These are phyloP conservation scores for Drosophila falleni DNA, from an alignment of 2,888 invertebrate species.

Conservation along the genomic window DNA sequence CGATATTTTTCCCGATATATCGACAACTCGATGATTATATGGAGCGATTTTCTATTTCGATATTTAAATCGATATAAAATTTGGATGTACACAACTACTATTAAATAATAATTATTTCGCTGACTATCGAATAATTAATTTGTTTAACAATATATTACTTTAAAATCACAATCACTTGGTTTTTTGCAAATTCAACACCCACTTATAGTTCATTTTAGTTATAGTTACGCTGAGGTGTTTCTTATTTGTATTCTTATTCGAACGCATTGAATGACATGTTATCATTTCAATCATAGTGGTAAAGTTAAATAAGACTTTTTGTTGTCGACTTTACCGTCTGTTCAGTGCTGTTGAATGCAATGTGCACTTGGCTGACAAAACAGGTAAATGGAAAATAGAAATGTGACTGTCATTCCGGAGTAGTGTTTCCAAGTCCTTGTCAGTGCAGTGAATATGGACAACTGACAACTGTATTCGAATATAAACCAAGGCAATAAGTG, in stretches of 20 bases:
- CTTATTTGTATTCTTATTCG: background rate
- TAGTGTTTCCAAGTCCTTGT: constrained; percentile 39
- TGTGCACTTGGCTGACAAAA: constrained; percentile 43
- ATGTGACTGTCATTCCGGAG: constrained; percentile 37
- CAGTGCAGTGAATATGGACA: constrained; percentile 18
- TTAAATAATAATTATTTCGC: background rate
- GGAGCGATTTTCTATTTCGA: too few species aligned
- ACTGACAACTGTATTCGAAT: constrained; percentile 8
- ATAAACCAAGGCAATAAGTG: constrained; percentile 24
- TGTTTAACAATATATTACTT: too few species aligned
- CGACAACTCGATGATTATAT: too few species aligned
- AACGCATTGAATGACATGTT: constrained; percentile 2
- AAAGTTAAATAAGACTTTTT: constrained; percentile 18
- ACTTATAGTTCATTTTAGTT: background rate
- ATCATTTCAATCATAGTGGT: constrained; percentile 13
- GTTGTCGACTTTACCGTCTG: constrained; percentile 9
- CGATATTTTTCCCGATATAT: too few species aligned
- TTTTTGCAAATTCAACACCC: too few species aligned
- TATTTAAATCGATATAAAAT: too few species aligned
- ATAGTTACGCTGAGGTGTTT: background rate
- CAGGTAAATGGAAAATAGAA: constrained; percentile 45
- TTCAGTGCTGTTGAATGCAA: constrained; percentile 37
- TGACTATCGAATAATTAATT: background rate
- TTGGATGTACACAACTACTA: too few species aligned
- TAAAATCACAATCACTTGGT: too few species aligned